phyloP scores from a whole-genome alignment of 2,797 vertebrate genomes.

The Lophotriccus pileatus region DNA sequence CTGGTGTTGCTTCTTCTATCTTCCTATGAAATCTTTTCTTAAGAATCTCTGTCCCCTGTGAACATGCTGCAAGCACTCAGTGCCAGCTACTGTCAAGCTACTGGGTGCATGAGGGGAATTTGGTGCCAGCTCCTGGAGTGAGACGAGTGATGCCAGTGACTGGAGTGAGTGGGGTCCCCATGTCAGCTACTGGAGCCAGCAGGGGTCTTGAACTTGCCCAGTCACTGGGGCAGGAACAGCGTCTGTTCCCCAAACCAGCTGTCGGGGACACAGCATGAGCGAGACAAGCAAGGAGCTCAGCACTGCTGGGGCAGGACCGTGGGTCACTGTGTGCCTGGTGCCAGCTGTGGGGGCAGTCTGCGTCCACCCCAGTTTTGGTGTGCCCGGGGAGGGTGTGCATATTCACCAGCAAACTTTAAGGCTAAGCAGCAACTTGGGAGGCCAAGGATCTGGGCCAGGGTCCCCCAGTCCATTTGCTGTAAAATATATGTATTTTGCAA shows the following conservation, averaged over 20 bases:
- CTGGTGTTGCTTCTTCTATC: neutral
- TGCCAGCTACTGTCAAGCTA: neutral
- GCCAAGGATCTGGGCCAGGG: neutral
- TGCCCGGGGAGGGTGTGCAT: fast-evolving
- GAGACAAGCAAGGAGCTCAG: neutral
- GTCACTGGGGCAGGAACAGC: neutral
- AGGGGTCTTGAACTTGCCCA: neutral
- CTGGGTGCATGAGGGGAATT: neutral
- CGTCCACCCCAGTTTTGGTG: neutral
- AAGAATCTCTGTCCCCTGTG: neutral
- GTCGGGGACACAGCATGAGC: neutral
- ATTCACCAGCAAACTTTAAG: neutral
- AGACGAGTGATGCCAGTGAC: neutral
- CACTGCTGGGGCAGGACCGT: fast-evolving
- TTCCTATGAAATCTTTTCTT: neutral
- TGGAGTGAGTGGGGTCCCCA: neutral
- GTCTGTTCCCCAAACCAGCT: neutral
- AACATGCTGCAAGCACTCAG: neutral
- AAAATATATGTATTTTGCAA: neutral
- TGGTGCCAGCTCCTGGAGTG: neutral
- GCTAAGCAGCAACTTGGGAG: neutral
- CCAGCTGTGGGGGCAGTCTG: too few species aligned
- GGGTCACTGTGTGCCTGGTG: neutral
- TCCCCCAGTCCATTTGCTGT: neutral
- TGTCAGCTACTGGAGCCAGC: neutral